Evolutionary conservation across 1,140 invertebrate genomes (phyloP).

Genomic region (Trigoniulus corallinus): DNA sequence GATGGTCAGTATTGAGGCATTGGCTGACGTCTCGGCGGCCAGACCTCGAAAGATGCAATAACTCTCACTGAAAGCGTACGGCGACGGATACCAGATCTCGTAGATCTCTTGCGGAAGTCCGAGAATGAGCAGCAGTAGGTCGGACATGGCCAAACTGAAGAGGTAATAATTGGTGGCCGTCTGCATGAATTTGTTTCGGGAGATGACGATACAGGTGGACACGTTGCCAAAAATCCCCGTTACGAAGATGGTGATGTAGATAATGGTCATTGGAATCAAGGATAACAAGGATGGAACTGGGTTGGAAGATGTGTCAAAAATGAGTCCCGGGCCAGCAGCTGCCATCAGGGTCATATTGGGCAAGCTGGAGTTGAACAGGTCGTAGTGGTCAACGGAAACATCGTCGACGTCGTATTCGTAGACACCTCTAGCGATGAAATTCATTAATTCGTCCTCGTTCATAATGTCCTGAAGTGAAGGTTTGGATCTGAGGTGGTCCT

Average conservation of each 20-base stretch:
- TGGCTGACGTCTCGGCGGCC: conserved; percentile 74
- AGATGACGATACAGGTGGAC: conserved; percentile 81
- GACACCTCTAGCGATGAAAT: no score
- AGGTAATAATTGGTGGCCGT: conserved; percentile 67
- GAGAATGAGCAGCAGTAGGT: conserved; percentile 34
- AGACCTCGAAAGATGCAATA: conserved; percentile 72
- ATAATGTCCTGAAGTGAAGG: no score
- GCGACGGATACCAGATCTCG: conserved; percentile 69
- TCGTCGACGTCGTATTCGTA: no score
- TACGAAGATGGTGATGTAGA: conserved; percentile 69
- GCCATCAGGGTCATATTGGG: no score
- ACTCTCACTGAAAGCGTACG: conserved; percentile 66
- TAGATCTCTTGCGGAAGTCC: conserved; percentile 68
- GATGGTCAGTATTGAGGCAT: conserved; percentile 83
- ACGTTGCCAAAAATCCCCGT: conserved; percentile 78
- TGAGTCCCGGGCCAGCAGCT: no score
- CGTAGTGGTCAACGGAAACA: no score
- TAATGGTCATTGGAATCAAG: conserved; percentile 30
- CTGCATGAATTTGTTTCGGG: conserved; percentile 53
- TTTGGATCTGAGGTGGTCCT: no score
- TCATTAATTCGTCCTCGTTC: no score
- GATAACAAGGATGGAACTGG: conserved; percentile 1
- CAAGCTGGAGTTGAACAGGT: no score
- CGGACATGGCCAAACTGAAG: conserved; percentile 44
- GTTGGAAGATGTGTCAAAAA: no score